Percentiles rank a stretch among this genome's conserved stretches.
These are phyloP conservation scores for Bungarus multicinctus DNA, from an alignment of 2,113 vertebrate species.

Conservation along the genomic window DNA sequence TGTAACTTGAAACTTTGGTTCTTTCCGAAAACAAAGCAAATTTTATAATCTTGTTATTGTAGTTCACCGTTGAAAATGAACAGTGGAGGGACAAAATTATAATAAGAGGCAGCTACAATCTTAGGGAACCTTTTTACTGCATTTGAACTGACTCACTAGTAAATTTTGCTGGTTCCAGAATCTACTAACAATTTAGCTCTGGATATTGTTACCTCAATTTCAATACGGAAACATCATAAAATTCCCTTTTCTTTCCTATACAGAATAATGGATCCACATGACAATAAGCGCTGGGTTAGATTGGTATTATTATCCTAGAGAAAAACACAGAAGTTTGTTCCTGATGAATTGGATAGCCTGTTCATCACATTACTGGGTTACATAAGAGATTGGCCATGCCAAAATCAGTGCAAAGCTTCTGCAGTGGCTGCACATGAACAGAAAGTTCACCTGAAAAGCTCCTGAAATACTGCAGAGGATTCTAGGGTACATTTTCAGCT, in stretches of 20 bases:
- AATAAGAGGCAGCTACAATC: neutral
- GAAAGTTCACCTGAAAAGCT: conserved; percentile 49
- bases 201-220: neutral
- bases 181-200: neutral
- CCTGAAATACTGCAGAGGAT: conserved; percentile 23
- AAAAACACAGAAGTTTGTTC: too few relatives aligned
- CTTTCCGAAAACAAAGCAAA: neutral
- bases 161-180: neutral
- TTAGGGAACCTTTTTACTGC: neutral
- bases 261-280: neutral
- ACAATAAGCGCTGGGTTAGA: neutral
- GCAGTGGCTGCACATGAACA: conserved; percentile 26
- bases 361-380: neutral
- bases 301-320: neutral
- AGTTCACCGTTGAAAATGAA: neutral
- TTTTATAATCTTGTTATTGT: neutral
- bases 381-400: neutral
- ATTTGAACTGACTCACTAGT: neutral
- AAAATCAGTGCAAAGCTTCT: neutral
- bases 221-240: neutral
- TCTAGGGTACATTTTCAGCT: neutral
- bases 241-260: neutral
- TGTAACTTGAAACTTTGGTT: neutral
- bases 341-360: neutral
- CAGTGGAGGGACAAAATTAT: neutral